Base-by-base conservation (phyloP, 1,140 invertebrate species). In the Pygmarrhopalites habei region DNA sequence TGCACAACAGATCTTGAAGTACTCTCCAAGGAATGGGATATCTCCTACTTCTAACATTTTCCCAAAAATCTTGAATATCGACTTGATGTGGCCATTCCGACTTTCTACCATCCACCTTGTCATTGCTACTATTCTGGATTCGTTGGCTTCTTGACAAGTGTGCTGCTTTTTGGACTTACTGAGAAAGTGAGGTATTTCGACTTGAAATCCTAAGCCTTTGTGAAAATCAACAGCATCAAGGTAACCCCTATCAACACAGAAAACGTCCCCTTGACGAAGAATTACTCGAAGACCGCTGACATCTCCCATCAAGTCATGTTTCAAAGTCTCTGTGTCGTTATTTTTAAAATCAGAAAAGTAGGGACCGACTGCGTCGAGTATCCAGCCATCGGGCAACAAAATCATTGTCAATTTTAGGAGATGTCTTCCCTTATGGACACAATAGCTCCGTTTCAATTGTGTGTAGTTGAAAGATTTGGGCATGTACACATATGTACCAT, bases 351-450 rank as follows among this genome's bases (percentile, higher is more conserved):
- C 52, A 17, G 59, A 51, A 55, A 53, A 70, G 52, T 67, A 71
- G 41, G 65, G 17, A 23, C 67, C 62, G 32, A 61, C 55, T 21
- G 66, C 39, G 47, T 39, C 53, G 23, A 70, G 59, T 23, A 71
- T 62, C 47, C 61, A 65, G 23, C 61, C 67, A 62, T 72, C 65
- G 2, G 67, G 41, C 41, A 60, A 58, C 1, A 65, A 63, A 23
- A 70, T 32, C n/a, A 67, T 29, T 21, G 47, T 41, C 41, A 63
- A 44, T 28, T 69, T 69, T 15, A 69, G 17, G 26, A 69, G 28
- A 47, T 69, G 58, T 7, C 35, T 15, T 5, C 30, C 28, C 29
- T 71, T 71, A 35, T 71, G 67, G 0, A n/a, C 28, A 35, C 30
- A 67, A 43, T 59, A 71, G 0, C 59, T 58, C 21, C 58, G 39